Base-by-base conservation (phyloP, 2,113 vertebrate genomes). In the Toxotes chatareus region DNA sequence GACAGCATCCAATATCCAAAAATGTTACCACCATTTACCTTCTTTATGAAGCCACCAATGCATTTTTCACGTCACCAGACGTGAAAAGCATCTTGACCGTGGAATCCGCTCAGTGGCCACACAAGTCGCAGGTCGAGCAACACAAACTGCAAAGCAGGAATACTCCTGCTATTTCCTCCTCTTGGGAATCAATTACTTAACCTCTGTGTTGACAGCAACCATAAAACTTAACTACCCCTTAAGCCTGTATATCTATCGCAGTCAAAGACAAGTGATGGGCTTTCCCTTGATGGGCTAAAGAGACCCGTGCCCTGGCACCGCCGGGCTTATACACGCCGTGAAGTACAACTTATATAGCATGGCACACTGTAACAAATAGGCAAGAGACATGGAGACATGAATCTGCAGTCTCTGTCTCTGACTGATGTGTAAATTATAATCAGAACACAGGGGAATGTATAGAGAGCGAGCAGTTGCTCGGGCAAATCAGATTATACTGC, bases 181-280 rank as follows among this genome's bases (percentile, higher is more conserved):
- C 16, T 14, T 40, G 56, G 40, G 49, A 73, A 74, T 73, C 70
- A 70, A 44, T 76, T 21, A 60, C 31, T 69, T 51, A 76, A 63
- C 78, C 70, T 3, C n/a, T 62, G 63, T 32, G 12, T 55, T 47
- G 66, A 75, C 53, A 51, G 66, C 61, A 31, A 46, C 62, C 61
- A 47, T 79, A 81, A 84, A 81, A 64, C 34, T 21, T 34, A 74
- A 78, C 53, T 5, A 62, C 27, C 47, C n/a, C 53, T 69, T 19
- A 27, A 23, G 62, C 10, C 38, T 23, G 12, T 4, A 53, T 55
- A 31, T 73, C 66, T 51, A 76, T 69, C 21, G 2, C 38, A 53
- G 32, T 21, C 42, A 53, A 32, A 69, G 49, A 53, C 42, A 64
- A 59, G 44, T n/a, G 27, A 86, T 23, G 14, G 36, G 13, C 34